Evolutionary conservation across 92 coral and sea anemone species (phyloP).

Genomic region (Siderastrea siderea): DNA sequence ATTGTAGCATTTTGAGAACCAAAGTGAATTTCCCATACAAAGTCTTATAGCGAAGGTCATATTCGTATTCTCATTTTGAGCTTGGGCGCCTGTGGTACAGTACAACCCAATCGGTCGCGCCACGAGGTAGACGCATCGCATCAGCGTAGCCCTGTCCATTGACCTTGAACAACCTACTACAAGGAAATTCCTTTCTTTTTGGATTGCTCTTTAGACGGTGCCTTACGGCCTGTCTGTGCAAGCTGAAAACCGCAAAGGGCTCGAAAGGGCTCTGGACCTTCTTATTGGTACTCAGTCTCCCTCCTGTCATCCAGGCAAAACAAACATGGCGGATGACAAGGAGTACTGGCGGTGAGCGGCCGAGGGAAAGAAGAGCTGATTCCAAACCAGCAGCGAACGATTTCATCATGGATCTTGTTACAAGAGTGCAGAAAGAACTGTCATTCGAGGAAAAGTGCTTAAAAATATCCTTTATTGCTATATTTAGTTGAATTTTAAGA

Average conservation of each 20-base stretch:
- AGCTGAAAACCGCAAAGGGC: neutral
- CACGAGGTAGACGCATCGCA: too few relatives aligned
- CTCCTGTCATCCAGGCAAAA: conserved; percentile 13
- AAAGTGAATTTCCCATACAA: too few relatives aligned
- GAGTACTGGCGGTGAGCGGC: conserved; percentile 7
- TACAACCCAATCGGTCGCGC: too few relatives aligned
- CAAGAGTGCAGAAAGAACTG: conserved; percentile 67
- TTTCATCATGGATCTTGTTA: conserved; percentile 50
- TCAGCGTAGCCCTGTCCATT: too few relatives aligned
- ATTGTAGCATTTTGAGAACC: too few relatives aligned
- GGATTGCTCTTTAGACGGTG: too few relatives aligned
- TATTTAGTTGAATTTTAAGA: neutral
- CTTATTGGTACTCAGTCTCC: conserved; percentile 39
- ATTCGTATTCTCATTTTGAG: too few relatives aligned
- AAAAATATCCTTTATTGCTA: conserved; percentile 67
- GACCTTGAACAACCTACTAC: too few relatives aligned
- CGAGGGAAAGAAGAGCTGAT: neutral
- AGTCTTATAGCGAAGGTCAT: too few relatives aligned
- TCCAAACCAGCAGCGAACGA: neutral
- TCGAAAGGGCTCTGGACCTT: neutral
- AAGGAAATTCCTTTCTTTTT: too few relatives aligned
- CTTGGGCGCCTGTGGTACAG: too few relatives aligned
- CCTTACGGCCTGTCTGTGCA: too few relatives aligned
- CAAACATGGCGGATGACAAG: conserved; percentile 74
- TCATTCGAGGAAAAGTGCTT: conserved; percentile 66